Evolutionary conservation across 2,113 vertebrate genomes (phyloP), one percentile per base, ranked within the genome.

Genomic region (Calyptommatus sinebrachiatus): DNA sequence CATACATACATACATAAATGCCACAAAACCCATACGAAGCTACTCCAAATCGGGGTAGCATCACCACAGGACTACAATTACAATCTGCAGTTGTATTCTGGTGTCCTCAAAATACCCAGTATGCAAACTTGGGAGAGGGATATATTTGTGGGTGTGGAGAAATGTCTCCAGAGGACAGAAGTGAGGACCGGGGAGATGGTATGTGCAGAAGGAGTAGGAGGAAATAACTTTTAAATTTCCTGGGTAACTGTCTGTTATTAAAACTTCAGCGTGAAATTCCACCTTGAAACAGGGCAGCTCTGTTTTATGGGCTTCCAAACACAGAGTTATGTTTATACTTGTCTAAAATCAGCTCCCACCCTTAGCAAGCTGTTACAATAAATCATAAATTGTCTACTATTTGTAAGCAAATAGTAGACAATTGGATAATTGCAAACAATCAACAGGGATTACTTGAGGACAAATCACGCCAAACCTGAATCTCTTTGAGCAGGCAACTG

Each of bases 351-450:
- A 72, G 46, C 60, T 65, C 72, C 78, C 61, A 72, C 70, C 78
- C 70, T 72, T 65, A 63, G 72, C 79, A 75, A 61, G 21, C 60
- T 24, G 60, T 75, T 75, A 46, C 53, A 75, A 75, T 68, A 75
- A 69, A 69, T 69, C 72, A 75, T 75, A 81, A 81, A 81, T 29
- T 50, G 61, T 69, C 75, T n/a, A n/a, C 72, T 29, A 75, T 81
- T 81, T 81, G 61, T 69, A 69, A 75, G 72, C 63, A 60, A 18
- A 68, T 69, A 61, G 65, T 46, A 81, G 35, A 61, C 79, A 81
- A 81, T 75, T 81, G 79, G 50, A 69, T 75, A 81, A 81, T 81
- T 74, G 60, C 31, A 46, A 29, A 66, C 79, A 81, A 65, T 21
- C 69, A 61, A 61, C 31, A 9, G 57, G 41, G 72, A 81, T 81